phyloP scores from a whole-genome alignment of 2,797 vertebrate species.

The Onychomys torridus region DNA sequence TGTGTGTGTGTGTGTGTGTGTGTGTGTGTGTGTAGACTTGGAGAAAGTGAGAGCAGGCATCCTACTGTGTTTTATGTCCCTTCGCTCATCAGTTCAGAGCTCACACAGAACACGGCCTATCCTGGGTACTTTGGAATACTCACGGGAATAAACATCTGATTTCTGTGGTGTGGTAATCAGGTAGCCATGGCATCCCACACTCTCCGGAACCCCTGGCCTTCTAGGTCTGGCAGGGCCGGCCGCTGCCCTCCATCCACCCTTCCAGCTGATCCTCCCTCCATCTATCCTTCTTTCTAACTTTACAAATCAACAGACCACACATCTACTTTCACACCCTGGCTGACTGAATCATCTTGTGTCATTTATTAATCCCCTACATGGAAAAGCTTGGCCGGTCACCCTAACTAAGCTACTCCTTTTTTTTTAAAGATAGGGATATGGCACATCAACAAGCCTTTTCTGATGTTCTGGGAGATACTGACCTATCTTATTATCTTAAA shows the following conservation, averaged over 20 bases:
- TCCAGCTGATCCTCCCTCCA: not conserved
- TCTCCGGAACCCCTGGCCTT: no score
- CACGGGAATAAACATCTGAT: not conserved
- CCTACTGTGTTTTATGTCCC: not conserved
- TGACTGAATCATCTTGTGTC: not conserved
- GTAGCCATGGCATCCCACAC: not conserved
- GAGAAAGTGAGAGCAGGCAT: not conserved
- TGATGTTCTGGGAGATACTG: not conserved
- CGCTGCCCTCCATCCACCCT: not conserved
- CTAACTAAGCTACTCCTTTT: not conserved
- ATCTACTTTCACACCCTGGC: not conserved
- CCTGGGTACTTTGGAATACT: not conserved
- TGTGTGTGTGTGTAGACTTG: not conserved
- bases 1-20: not conserved
- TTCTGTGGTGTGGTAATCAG: not conserved
- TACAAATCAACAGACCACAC: not conserved
- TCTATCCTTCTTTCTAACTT: not conserved
- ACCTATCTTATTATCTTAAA: conserved; percentile 24
- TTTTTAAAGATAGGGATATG: not conserved
- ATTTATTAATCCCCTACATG: not conserved
- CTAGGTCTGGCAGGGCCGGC: not conserved
- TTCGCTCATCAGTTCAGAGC: not conserved
- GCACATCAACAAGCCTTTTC: not conserved
- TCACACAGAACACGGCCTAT: not conserved
- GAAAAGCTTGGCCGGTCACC: not conserved